These are phyloP conservation scores for Trichomalopsis sarcophagae DNA, from an alignment of 1,140 invertebrate genomes.

Conservation along the genomic window DNA sequence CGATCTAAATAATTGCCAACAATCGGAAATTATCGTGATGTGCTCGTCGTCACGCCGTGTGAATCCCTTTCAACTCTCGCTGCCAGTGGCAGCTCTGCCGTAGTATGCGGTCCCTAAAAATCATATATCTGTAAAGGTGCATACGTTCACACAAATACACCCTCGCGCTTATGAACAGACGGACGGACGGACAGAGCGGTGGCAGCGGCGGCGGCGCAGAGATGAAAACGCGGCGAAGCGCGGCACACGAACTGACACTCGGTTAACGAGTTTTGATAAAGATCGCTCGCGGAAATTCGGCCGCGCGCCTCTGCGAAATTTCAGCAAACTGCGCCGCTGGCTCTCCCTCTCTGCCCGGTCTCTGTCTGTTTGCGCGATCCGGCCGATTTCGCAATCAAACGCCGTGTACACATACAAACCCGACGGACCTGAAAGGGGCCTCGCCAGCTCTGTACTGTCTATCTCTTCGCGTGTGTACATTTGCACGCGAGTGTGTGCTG, in stretches of 20 bases:
- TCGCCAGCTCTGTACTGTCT: background rate
- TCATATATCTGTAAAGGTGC: background rate
- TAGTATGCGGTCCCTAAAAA: conserved; percentile 8
- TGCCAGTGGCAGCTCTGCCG: background rate
- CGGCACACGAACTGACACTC: conserved; percentile 36
- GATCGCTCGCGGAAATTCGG: conserved; percentile 44
- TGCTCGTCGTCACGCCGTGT: conserved; percentile 23
- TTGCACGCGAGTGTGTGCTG: too few relatives aligned
- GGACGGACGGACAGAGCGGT: background rate
- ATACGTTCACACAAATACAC: background rate
- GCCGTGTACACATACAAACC: conserved; percentile 8
- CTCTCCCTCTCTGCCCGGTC: background rate
- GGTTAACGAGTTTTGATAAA: conserved; percentile 53
- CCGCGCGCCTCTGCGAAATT: conserved; percentile 38
- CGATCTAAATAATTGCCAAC: conserved; percentile 41
- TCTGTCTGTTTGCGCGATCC: conserved; percentile 38
- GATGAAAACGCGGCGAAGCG: background rate
- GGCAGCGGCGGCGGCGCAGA: background rate
- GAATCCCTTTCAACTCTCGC: conserved; percentile 20
- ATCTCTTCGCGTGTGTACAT: background rate
- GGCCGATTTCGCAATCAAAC: conserved; percentile 46
- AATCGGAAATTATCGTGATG: conserved; percentile 39
- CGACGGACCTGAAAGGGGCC: conserved; percentile 13
- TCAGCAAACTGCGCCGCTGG: conserved; percentile 11
- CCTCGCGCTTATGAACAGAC: background rate